Conservation (phyloP, 2,113 vertebrate genomes). For the Enhydra lutris region DNA sequence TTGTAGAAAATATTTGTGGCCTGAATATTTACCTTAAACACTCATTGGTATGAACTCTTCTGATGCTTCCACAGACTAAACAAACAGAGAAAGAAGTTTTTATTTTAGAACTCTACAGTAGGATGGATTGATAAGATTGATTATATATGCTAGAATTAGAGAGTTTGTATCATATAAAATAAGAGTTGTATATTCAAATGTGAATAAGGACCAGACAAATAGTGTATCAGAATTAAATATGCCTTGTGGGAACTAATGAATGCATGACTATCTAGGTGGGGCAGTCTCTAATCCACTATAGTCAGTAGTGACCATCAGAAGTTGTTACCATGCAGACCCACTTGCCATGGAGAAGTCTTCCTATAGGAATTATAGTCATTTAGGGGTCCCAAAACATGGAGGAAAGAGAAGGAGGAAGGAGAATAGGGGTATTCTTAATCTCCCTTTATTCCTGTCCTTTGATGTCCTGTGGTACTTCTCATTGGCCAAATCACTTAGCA, state of each 20-base stretch:
- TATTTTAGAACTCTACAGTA: neutral
- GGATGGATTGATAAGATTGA: neutral
- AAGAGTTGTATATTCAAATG: neutral
- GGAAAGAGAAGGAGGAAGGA: neutral
- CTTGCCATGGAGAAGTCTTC: neutral
- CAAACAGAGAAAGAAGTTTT: neutral
- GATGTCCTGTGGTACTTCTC: neutral
- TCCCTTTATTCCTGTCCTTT: neutral
- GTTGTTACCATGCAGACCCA: neutral
- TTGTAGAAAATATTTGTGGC: neutral
- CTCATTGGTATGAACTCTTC: neutral
- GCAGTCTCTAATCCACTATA: neutral
- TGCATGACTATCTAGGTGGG: too few species aligned
- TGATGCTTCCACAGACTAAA: neutral
- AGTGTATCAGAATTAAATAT: neutral
- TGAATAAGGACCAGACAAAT: too few species aligned
- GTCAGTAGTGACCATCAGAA: neutral
- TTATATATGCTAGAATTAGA: neutral
- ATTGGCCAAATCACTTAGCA: neutral
- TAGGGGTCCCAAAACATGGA: neutral
- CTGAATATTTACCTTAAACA: neutral
- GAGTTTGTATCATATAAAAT: neutral
- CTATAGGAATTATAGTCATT: neutral
- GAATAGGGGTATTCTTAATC: neutral
- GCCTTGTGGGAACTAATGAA: neutral